Base-by-base conservation (phyloP, 2,888 invertebrate genomes). In the Leucophenga maculata region DNA sequence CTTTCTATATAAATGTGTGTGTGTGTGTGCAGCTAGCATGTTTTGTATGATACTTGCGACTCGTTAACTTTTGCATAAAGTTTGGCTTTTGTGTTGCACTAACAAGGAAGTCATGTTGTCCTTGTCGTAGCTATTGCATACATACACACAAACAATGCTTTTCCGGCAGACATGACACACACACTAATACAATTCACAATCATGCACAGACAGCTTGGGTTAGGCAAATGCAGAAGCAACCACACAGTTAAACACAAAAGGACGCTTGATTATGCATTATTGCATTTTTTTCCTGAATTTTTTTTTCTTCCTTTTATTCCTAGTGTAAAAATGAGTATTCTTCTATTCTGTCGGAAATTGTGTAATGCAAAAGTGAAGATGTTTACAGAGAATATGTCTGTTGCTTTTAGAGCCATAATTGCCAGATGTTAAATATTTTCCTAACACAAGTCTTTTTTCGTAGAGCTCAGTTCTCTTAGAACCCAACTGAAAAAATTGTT, bases 231-330 rank as follows among this genome's bases (percentile, higher is more conserved):
- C n/a, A 57, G 20, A 55, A n/a, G 46, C 20, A 26, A 57, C 22
- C 13, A 57, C 13, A 57, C 26, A 57, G 26, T 14, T 11, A 57
- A 26, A 8, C 22, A 26, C 26, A 57, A 18, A 14, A 20, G 13
- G 26, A 6, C 9, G 60, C 18, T 39, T 60, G 60, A 18, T 60
- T 60, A 60, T 60, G 14, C 18, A 39, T 39, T 60, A 6, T 39
- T 16, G 32, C 32, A 3, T 44, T 14, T 39, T 11, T 60, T 55
- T 55, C 26, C 16, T 52, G 18, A 52, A 6, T 16, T 26, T 70
- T 73, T 71, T 65, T 26, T 26, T 54, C 44, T 65, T 69, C 79
- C 80, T 74, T 76, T 80, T 82, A 78, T 78, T 26, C 26, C 4
- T 3, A 26, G n/a, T n/a, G n/a, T 26, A 26, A 26, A 26, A 26